These are phyloP conservation scores for Platysternon megacephalum DNA, from an alignment of 2,113 vertebrate genomes.

Conservation along the genomic window DNA sequence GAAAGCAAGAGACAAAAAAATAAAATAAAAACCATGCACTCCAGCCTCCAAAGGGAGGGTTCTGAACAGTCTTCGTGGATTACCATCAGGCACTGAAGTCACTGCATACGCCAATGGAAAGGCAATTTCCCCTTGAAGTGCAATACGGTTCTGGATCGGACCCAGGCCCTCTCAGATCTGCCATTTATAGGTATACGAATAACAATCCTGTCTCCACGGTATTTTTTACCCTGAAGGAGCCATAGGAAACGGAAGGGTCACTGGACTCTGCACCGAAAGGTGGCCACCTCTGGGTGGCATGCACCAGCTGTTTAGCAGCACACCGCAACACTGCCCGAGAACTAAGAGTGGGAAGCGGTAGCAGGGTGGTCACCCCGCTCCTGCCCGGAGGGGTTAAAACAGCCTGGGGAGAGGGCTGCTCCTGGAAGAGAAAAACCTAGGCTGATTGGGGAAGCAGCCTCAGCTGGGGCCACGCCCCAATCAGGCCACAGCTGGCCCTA, in stretches of 20 bases:
- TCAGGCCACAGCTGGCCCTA: too few species aligned
- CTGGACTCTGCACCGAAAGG: rapidly evolving
- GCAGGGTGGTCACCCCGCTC: too few species aligned
- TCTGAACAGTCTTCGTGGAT: background rate
- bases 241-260: rapidly evolving
- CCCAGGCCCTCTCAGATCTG: rapidly evolving
- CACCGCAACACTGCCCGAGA: rapidly evolving
- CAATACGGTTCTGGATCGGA: background rate
- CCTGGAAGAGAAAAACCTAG: too few species aligned
- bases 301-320: background rate
- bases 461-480: too few species aligned
- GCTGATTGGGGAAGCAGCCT: too few species aligned
- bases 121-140: background rate
- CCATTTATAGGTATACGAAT: background rate
- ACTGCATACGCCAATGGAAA: rapidly evolving
- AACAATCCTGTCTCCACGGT: rapidly evolving
- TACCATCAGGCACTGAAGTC: rapidly evolving
- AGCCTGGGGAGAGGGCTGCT: too few species aligned
- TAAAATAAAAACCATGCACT: background rate
- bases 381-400: too few species aligned
- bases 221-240: background rate
- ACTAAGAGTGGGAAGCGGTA: rapidly evolving
- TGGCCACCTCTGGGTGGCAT: rapidly evolving
- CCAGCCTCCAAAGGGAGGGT: background rate
- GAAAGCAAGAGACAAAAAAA: conserved; percentile 8